A percentile compares a stretch with the other conserved stretches of the same genome.
Evolutionary conservation across 2,797 vertebrate genomes (phyloP).

Genomic region (Cuculus canorus): DNA sequence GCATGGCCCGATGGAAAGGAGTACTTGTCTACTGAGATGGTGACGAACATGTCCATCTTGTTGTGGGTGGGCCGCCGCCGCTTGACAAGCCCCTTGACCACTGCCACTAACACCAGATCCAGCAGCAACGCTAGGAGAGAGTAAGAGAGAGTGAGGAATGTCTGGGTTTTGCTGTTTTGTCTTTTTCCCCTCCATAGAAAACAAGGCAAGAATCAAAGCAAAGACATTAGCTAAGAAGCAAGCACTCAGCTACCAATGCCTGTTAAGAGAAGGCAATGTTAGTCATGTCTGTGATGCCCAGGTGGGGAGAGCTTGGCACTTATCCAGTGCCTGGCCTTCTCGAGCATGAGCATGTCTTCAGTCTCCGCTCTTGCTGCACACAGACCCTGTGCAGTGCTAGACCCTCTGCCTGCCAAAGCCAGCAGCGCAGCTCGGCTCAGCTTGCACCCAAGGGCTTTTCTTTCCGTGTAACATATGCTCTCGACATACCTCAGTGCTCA

Average conservation of each 20-base stretch:
- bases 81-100: constrained; percentile 90
- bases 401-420: neutral
- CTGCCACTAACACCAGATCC: constrained; percentile 87
- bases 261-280: neutral
- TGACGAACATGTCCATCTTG: constrained; percentile 98
- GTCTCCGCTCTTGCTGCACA: neutral
- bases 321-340: neutral
- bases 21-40: constrained; percentile 94
- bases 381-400: neutral
- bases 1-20: constrained; percentile 97
- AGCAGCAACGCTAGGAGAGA: constrained; percentile 84
- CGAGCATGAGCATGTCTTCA: neutral
- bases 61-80: constrained; percentile 92
- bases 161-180: neutral
- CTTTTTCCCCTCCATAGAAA: neutral
- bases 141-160: neutral
- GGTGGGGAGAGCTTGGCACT: neutral
- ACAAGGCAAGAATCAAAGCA: neutral
- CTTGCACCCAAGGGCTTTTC: neutral
- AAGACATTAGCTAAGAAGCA: neutral
- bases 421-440: neutral
- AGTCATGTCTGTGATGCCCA: neutral
- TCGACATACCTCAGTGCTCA: fast-evolving
- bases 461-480: neutral
- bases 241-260: neutral